Base-by-base conservation (phyloP, 2,797 vertebrate genomes). In the Catostomus latipinnis region DNA sequence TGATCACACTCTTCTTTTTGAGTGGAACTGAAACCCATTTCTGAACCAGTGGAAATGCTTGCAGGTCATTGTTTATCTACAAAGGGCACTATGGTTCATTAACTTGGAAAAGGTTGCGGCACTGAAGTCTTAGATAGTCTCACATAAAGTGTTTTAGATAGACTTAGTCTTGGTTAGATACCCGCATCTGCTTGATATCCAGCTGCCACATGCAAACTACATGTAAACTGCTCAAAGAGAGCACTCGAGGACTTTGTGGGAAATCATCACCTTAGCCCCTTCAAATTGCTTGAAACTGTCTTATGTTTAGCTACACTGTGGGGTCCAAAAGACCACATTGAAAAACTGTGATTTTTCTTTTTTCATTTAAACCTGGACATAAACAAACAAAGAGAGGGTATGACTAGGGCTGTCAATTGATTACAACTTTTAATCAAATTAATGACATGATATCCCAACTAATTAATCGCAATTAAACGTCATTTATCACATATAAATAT, bases 1-100 rank as follows among this genome's bases (percentile, higher is more conserved):
- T 78, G 45, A 70, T 75, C 70, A 46, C 60, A 68, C 74, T 81
- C 81, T 74, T 74, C 72, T 80, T 71, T 60, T 46, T 54, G 8
- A 78, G 63, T 66, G 63, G 77, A 82, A 87, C 46, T 72, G 84
- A 84, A 84, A 85, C 73, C 71, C 46, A 54, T 60, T 66, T 66
- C 73, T 45, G 1, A 61, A 9, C 16, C 43, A 16, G 45, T 78
- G 54, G 68, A 54, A 50, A 12, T 56, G 53, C 66, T 67, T 54
- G 56, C 45, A n/a, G 11, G 6, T 16, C 52, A 67, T 13, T 57
- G 63, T 53, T 74, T 34, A 43, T 53, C 58, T 53, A 1, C 57
- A 50, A 73, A 48, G 62, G 54, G 61, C 61, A 54, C 6, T 1
- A 0, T 10, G 18, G 52, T 57, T 76, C 43, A 76, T 67, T 76